Evolutionary conservation across 2,113 vertebrate genomes (phyloP).

Genomic region (Gymnarchus niloticus): DNA sequence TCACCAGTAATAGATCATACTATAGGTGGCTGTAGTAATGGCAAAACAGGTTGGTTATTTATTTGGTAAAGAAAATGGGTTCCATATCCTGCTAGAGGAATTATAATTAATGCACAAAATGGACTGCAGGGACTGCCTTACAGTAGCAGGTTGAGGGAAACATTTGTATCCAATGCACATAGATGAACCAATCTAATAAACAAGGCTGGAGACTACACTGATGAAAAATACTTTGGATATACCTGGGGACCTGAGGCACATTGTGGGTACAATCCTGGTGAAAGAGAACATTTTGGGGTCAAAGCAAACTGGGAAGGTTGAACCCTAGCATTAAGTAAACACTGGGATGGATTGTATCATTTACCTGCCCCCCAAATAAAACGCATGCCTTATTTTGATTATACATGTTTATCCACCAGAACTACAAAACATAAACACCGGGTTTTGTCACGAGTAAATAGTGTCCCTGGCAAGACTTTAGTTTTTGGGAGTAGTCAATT

Average conservation of each 20-base stretch:
- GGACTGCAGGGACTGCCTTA: not conserved
- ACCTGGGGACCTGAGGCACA: not conserved
- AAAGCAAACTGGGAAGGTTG: not conserved
- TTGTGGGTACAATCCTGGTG: not conserved
- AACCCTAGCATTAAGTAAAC: not conserved
- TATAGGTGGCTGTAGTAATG: not conserved
- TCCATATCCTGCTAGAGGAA: no score
- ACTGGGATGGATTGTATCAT: not conserved
- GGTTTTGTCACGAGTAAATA: not conserved
- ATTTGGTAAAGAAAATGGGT: not conserved
- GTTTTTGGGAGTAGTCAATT: not conserved
- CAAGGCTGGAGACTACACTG: not conserved
- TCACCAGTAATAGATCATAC: not conserved
- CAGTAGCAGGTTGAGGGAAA: not conserved
- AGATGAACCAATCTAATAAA: not conserved
- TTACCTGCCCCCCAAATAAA: not conserved
- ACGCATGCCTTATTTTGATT: not conserved
- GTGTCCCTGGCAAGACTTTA: not conserved
- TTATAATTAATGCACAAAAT: conserved; percentile 5
- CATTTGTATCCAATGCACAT: not conserved
- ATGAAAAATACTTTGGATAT: not conserved
- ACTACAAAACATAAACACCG: not conserved
- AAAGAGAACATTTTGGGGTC: not conserved
- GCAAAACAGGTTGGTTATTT: not conserved
- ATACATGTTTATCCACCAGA: not conserved